A percentile compares a stretch with the other conserved stretches of the same genome.
Conservation (phyloP, 1,140 invertebrate species). For the Drosophila kikkawai region DNA sequence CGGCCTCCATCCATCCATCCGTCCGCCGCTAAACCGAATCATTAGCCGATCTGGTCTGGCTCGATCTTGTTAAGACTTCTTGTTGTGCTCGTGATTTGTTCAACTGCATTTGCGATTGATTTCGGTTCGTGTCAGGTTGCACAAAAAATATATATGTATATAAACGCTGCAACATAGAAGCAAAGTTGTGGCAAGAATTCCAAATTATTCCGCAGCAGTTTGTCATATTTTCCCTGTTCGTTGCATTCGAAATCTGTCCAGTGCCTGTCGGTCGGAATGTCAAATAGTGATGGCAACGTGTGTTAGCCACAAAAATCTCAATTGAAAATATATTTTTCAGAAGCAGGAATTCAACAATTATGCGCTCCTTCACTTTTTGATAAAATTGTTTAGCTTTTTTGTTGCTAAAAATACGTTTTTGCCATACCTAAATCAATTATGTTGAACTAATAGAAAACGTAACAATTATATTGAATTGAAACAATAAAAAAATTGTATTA, state of each 20-base stretch:
- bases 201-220: constrained; percentile 34
- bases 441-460: no score
- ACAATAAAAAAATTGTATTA: neutral
- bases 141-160: constrained; percentile 20
- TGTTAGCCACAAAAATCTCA: neutral
- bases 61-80: constrained; percentile 41
- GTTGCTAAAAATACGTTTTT: neutral
- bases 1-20: neutral
- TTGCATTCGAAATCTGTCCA: constrained; percentile 5
- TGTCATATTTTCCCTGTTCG: constrained; percentile 41
- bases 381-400: neutral
- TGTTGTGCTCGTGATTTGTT: constrained; percentile 69
- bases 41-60: constrained; percentile 47
- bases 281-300: constrained; percentile 14
- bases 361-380: neutral
- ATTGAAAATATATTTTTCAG: neutral
- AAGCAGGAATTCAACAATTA: neutral
- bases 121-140: constrained; percentile 45
- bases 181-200: constrained; percentile 48
- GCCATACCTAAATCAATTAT: neutral
- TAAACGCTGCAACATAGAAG: constrained; percentile 44
- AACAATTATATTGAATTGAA: neutral
- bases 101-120: constrained; percentile 61
- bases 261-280: constrained; percentile 11
- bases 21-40: constrained; percentile 19